Percentiles rank a stretch among this genome's conserved stretches.
phyloP scores from a whole-genome alignment of 30 jellyfish, hydroid and myxozoan species.

The Phacellophora camtschatica region DNA sequence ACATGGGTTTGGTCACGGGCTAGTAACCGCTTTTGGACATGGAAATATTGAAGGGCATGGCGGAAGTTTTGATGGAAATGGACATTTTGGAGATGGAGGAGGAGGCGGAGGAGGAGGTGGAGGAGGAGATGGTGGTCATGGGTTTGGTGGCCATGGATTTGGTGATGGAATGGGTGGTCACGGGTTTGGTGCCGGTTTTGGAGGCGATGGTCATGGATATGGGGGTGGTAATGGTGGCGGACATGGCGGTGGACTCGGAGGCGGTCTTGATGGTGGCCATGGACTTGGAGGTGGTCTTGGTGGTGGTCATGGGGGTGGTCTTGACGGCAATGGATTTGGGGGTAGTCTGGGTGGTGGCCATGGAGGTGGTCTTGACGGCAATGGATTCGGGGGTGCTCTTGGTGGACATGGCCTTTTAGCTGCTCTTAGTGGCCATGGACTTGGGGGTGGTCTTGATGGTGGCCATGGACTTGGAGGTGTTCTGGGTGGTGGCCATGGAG shows the following conservation, averaged over 20 bases:
- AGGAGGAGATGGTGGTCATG: slow-evolving; percentile 40
- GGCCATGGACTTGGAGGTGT: slow-evolving; percentile 50
- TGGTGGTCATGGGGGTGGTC: slow-evolving; percentile 2
- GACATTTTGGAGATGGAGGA: slow-evolving; percentile 26
- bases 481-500: no score
- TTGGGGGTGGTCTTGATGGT: slow-evolving; percentile 31
- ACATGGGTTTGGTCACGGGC: slow-evolving; percentile 21
- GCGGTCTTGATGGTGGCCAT: slow-evolving; percentile 55
- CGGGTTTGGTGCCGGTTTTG: slow-evolving; percentile 38
- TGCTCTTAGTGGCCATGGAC: slow-evolving; percentile 28
- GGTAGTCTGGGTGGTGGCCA: slow-evolving; percentile 48
- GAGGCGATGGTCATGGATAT: background rate
- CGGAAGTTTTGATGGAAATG: background rate
- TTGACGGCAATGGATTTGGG: background rate
- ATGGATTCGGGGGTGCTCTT: slow-evolving; percentile 13
- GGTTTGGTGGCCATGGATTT: slow-evolving; percentile 19
- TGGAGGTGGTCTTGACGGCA: background rate
- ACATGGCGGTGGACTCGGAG: background rate
- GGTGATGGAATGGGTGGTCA: background rate
- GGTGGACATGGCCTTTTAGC: background rate
- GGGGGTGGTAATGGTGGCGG: slow-evolving; percentile 21
- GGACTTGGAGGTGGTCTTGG: slow-evolving; percentile 12
- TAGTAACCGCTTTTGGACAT: background rate
- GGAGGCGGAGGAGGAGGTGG: slow-evolving; percentile 36
- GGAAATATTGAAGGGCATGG: background rate